phyloP scores from a whole-genome alignment of 2,888 invertebrate species.

The Rhimphoctona megacephalus region DNA sequence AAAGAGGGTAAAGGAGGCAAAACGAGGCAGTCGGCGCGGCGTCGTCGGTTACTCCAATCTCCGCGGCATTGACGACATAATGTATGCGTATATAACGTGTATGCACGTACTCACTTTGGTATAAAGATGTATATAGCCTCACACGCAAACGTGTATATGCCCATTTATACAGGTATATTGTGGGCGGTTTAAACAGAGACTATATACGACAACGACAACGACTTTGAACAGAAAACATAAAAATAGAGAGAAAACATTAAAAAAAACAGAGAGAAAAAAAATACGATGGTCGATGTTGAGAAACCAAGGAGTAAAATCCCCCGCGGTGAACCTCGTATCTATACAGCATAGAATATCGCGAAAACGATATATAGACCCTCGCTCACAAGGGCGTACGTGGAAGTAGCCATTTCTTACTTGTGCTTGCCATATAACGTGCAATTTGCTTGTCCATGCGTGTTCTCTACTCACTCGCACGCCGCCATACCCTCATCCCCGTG shows the following conservation, averaged over 20 bases:
- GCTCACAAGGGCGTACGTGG: conserved; percentile 66
- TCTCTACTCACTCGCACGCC: conserved; percentile 54
- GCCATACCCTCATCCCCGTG: conserved; percentile 26
- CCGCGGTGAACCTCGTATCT: conserved; percentile 33
- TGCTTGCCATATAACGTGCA: conserved; percentile 63
- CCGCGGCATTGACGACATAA: conserved; percentile 67
- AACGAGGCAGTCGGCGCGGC: conserved; percentile 60
- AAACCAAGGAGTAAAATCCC: conserved; percentile 52
- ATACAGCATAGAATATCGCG: conserved; percentile 15
- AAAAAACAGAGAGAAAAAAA: background rate
- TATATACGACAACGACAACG: conserved; percentile 50
- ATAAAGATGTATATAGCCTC: conserved; percentile 16
- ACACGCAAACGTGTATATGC: conserved; percentile 17
- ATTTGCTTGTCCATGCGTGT: conserved; percentile 67
- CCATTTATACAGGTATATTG: conserved; percentile 17
- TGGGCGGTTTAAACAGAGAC: conserved; percentile 44
- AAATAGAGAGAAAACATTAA: conserved; percentile 6
- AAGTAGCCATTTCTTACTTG: conserved; percentile 67
- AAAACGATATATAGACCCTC: conserved; percentile 22
- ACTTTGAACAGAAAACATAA: conserved; percentile 5
- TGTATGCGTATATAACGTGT: conserved; percentile 52
- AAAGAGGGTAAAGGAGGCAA: conserved; percentile 31
- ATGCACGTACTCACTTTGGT: conserved; percentile 41
- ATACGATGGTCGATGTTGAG: conserved; percentile 8
- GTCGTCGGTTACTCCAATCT: conserved; percentile 62